Evolutionary conservation across 2,888 invertebrate genomes (phyloP).

Genomic region (Apantesis nais): DNA sequence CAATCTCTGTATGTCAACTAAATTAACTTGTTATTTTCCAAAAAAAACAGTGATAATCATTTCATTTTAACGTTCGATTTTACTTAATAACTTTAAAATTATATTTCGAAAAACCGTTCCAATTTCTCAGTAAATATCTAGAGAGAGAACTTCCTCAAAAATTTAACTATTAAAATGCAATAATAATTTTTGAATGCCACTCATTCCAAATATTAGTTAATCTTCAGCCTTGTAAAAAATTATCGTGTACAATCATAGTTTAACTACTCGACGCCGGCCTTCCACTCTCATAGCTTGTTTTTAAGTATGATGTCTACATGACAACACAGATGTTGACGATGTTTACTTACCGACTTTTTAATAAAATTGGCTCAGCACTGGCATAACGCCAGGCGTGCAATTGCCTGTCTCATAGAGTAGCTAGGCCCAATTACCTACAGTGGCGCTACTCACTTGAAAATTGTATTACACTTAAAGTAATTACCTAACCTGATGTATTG

Average conservation of each 20-base stretch:
- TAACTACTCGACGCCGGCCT: neutral
- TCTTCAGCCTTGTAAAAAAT: neutral
- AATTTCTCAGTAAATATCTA: too few species aligned
- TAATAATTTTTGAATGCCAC: neutral
- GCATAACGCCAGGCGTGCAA: slow-evolving; percentile 62
- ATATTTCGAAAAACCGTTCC: too few species aligned
- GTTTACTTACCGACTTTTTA: slow-evolving; percentile 60
- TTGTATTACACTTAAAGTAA: slow-evolving; percentile 9
- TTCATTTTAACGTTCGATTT: too few species aligned
- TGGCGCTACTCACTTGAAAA: slow-evolving; percentile 18
- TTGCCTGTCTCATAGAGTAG: slow-evolving; percentile 47
- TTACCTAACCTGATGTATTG: neutral
- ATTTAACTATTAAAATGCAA: too few species aligned
- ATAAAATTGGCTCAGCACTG: slow-evolving; percentile 63
- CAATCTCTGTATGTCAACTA: too few species aligned
- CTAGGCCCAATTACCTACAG: slow-evolving; percentile 18
- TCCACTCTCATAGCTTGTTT: neutral
- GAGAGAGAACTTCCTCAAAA: too few species aligned
- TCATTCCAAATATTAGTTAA: neutral
- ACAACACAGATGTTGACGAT: slow-evolving; percentile 67
- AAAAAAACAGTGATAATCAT: too few species aligned
- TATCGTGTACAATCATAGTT: neutral
- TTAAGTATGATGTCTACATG: slow-evolving; percentile 22
- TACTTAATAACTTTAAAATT: too few species aligned
- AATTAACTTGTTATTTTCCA: too few species aligned